These are phyloP conservation scores for Leptinotarsa peninsularis DNA, from an alignment of 2,888 invertebrate species.

Conservation along the genomic window DNA sequence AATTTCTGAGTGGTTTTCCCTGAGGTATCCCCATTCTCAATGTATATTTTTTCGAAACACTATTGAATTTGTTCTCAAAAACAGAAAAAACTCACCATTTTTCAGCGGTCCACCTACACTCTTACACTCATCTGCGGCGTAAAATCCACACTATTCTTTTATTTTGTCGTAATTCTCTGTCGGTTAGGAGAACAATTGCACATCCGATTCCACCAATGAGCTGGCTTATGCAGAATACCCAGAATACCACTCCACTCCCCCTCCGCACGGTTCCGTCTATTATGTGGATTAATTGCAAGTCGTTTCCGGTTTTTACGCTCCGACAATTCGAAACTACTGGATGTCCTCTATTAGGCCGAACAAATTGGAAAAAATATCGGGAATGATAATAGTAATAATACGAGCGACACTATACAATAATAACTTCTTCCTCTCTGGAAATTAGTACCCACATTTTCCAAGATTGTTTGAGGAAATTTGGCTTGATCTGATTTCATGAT, in stretches of 20 bases:
- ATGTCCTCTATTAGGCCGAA: constrained; percentile 13
- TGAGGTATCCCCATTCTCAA: neutral
- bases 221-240: constrained; percentile 27
- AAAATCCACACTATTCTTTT: constrained; percentile 45
- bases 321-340: constrained; percentile 43
- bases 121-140: constrained; percentile 26
- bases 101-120: constrained; percentile 35
- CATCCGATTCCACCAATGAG: constrained; percentile 49
- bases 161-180: constrained; percentile 50
- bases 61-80: neutral
- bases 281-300: constrained; percentile 61
- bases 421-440: no score
- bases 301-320: constrained; percentile 59
- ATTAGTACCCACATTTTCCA: no score
- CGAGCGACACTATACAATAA: no score
- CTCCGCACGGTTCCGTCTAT: constrained; percentile 56
- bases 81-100: constrained; percentile 33
- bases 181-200: constrained; percentile 54
- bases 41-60: neutral
- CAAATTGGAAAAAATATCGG: neutral
- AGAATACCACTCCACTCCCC: constrained; percentile 42
- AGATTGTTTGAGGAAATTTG: no score
- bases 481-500: no score
- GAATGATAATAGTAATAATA: neutral
- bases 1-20: no score